Evolutionary conservation across 1,140 invertebrate genomes (phyloP).

Genomic region (Conopomorpha cramerella): DNA sequence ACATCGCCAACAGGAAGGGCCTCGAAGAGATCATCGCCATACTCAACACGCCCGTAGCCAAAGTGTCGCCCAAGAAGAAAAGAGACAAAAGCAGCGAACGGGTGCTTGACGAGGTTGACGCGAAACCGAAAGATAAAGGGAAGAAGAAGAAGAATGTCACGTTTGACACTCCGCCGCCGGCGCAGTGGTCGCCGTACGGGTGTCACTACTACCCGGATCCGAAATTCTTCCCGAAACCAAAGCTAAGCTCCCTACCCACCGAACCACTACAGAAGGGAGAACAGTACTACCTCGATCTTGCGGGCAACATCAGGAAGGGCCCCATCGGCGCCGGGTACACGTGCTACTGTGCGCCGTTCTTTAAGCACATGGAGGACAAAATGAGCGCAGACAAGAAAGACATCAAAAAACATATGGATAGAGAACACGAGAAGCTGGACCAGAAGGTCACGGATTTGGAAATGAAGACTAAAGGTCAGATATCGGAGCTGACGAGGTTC

Average conservation of each 20-base stretch:
- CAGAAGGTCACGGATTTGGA: constrained; percentile 84
- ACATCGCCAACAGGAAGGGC: constrained; percentile 88
- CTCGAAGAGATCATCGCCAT: constrained; percentile 81
- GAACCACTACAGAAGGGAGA: constrained; percentile 87
- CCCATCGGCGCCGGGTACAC: constrained; percentile 87
- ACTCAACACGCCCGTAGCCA: constrained; percentile 66
- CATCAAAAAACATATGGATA: constrained; percentile 81
- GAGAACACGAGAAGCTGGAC: constrained; percentile 78
- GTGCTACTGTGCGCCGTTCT: constrained; percentile 78
- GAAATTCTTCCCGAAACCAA: constrained; percentile 81
- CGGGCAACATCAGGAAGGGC: constrained; percentile 95
- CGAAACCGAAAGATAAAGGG: constrained; percentile 47
- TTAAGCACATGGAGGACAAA: constrained; percentile 85
- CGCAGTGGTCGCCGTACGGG: constrained; percentile 84
- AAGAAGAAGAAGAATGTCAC: constrained; percentile 57
- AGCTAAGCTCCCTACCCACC: constrained; percentile 80
- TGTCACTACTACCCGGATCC: constrained; percentile 87
- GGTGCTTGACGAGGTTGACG: constrained; percentile 36
- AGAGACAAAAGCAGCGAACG: constrained; percentile 55
- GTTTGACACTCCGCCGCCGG: constrained; percentile 43
- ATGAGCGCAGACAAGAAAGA: constrained; percentile 85
- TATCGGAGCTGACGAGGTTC: constrained; percentile 71
- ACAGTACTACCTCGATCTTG: constrained; percentile 93
- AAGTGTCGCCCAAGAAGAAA: constrained; percentile 51
- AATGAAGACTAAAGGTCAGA: constrained; percentile 74